Base-by-base conservation (phyloP, 2,113 vertebrate species). In the Tragelaphus imberbis region DNA sequence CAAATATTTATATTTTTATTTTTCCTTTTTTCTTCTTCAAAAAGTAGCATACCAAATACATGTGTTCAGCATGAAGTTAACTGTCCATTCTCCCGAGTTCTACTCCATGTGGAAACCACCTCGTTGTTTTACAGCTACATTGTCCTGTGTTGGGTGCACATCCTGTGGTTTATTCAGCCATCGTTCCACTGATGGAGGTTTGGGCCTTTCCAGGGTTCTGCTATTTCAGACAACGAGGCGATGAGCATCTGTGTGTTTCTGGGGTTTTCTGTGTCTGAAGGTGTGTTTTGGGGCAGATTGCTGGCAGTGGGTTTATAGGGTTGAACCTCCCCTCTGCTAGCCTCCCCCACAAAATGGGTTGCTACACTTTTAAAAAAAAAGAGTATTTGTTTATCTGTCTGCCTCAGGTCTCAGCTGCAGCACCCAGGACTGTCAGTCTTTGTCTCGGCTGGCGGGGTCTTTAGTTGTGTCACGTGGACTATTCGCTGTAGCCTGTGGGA, bases 81-180 rank as follows among this genome's bases (percentile, higher is more conserved):
- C 5, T 4, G 15, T 7, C 0, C 11, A 0, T 27, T 33, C 49
- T 10, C 36, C 36, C 2, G 11, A 33, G 8, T 11, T 6, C 17
- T 49, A 17, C 13, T 47, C 15, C 8, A 0, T 0, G 1, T 1
- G 5, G 63, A 36, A 19, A 2, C 9, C 7, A 13, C 7, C 55
- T 19, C 0, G 0, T 33, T 10, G 3, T 11, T n/a, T 8, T 2
- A 1, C 44, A 7, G 44, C 44, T 49, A 14, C 12, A 1, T 16
- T 2, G 17, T 5, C 4, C 53, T 15, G 44, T 1, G 0, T 1
- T 7, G 91, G 30, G 13, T 7, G 1, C 17, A 0, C 9, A 19
- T 5, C 27, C 80, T 51, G 81, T 7, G 2, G 2, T 49, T 63
- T 19, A n/a, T 30, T 53, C 58, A 5, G 1, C 27, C 11, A 4